phyloP scores from a whole-genome alignment of 2,888 invertebrate species.

The Drosophila anomalata region DNA sequence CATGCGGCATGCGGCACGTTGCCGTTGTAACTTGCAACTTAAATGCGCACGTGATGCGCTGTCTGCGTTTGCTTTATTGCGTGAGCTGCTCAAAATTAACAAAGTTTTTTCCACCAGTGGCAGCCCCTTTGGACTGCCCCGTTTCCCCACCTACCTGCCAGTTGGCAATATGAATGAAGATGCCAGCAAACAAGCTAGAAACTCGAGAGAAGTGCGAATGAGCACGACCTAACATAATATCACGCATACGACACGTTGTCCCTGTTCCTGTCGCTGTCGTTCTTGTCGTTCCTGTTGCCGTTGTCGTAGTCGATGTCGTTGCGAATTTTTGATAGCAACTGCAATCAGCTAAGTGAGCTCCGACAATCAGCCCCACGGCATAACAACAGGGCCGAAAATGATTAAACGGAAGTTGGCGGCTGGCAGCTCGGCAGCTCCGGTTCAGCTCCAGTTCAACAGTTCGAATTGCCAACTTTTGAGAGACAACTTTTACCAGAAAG shows the following conservation, averaged over 20 bases:
- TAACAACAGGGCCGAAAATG: constrained; percentile 31
- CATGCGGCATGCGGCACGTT: constrained; percentile 63
- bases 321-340: constrained; percentile 43
- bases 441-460: constrained; percentile 3
- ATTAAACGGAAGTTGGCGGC: constrained; percentile 32
- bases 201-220: constrained; percentile 36
- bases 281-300: neutral
- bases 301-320: constrained; percentile 11
- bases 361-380: constrained; percentile 46
- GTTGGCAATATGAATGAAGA: constrained; percentile 44
- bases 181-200: constrained; percentile 11
- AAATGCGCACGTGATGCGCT: constrained; percentile 70
- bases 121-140: constrained; percentile 5
- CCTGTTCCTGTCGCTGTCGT: neutral
- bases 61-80: constrained; percentile 72
- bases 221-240: constrained; percentile 47
- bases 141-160: constrained; percentile 4
- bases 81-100: constrained; percentile 70
- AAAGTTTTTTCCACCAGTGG: constrained; percentile 44
- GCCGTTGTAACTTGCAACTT: constrained; percentile 75
- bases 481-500: constrained; percentile 29
- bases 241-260: constrained; percentile 49
- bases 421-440: constrained; percentile 7
- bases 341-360: constrained; percentile 48
- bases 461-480: constrained; percentile 25